These are phyloP conservation scores for Sphinx pinastri DNA, from an alignment of 2,888 invertebrate genomes.

Conservation along the genomic window DNA sequence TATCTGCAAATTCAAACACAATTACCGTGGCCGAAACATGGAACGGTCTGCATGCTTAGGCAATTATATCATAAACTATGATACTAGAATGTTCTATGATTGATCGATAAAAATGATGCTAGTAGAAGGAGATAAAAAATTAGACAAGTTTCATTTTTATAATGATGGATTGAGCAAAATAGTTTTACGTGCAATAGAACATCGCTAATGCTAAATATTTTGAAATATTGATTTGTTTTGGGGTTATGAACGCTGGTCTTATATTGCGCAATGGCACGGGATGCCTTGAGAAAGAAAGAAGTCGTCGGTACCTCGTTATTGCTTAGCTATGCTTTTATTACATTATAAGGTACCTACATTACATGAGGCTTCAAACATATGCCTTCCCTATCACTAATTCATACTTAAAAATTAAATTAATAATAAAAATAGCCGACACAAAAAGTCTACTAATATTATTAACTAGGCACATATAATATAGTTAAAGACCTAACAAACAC, in stretches of 20 bases:
- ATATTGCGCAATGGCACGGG: neutral
- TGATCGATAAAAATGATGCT: neutral
- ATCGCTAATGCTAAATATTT: constrained; percentile 10
- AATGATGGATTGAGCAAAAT: constrained; percentile 9
- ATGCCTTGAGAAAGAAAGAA: neutral
- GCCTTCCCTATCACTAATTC: no score
- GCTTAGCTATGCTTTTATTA: neutral
- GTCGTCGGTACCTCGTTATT: no score
- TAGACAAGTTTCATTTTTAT: neutral
- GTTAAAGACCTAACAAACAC: no score
- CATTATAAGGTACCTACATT: neutral
- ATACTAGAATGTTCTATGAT: constrained; percentile 2
- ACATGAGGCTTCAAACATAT: no score
- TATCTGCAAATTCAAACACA: constrained; percentile 24
- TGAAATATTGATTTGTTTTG: constrained; percentile 18
- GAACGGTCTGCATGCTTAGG: constrained; percentile 48
- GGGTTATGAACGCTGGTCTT: neutral
- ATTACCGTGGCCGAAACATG: constrained; percentile 47
- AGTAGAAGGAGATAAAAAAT: constrained; percentile 1
- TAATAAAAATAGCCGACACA: no score
- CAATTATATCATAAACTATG: constrained; percentile 29
- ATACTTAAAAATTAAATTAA: no score
- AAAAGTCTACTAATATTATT: no score
- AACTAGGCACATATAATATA: no score
- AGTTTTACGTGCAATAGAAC: constrained; percentile 9